These are phyloP conservation scores for Parambassis ranga DNA, from an alignment of 2,797 vertebrate genomes.

Conservation along the genomic window DNA sequence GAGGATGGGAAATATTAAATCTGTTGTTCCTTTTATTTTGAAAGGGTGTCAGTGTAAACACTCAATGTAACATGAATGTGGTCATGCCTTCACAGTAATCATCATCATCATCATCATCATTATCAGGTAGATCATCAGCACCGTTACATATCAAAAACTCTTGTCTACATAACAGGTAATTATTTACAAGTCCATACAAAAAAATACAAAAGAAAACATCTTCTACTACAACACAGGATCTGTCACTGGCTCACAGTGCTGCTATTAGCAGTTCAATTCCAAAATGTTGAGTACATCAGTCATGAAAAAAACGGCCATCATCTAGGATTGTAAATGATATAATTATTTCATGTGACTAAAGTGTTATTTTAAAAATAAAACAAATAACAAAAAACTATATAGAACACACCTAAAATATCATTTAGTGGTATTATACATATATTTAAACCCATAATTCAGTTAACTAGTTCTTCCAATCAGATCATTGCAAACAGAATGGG, in stretches of 20 bases:
- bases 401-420: background rate
- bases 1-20: background rate
- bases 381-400: background rate
- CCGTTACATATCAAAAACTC: background rate
- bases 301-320: background rate
- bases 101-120: background rate
- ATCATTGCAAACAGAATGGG: background rate
- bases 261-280: background rate
- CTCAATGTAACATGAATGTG: background rate
- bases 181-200: constrained; percentile 67
- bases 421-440: background rate
- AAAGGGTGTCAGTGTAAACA: no score
- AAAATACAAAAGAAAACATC: constrained; percentile 19
- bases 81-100: background rate
- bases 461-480: background rate
- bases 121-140: constrained; percentile 22
- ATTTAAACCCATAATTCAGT: no score
- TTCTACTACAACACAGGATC: background rate
- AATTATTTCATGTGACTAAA: background rate
- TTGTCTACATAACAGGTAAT: constrained; percentile 12
- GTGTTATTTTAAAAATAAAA: background rate
- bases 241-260: background rate
- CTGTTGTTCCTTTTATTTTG: background rate
- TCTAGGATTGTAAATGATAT: background rate
- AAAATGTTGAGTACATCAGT: background rate